phyloP scores from a whole-genome alignment of 2,888 invertebrate genomes.

The Lasioglossum morio region DNA sequence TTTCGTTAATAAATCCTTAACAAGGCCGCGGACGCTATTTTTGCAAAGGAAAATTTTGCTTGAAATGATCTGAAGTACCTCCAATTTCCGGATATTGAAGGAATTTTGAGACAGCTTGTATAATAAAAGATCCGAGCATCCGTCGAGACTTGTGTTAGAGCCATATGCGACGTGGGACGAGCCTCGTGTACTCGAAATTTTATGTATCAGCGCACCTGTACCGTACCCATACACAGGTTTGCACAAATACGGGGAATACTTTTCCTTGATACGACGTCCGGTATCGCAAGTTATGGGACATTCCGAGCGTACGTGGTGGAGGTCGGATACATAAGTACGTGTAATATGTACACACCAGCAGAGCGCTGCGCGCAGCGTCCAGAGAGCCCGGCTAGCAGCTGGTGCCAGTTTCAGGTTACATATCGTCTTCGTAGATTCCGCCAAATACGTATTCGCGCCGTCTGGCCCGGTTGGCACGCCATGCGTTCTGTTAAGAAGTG shows the following conservation, averaged over 20 bases:
- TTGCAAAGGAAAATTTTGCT: too few relatives aligned
- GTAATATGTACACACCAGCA: conserved; percentile 53
- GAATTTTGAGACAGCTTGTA: background rate
- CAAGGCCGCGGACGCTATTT: too few relatives aligned
- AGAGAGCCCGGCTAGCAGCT: conserved; percentile 71
- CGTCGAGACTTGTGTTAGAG: background rate
- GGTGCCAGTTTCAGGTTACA: conserved; percentile 81
- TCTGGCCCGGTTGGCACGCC: conserved; percentile 82
- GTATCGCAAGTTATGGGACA: conserved; percentile 57
- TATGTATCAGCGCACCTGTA: conserved; percentile 41
- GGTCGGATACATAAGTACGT: conserved; percentile 44
- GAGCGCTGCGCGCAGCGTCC: conserved; percentile 12
- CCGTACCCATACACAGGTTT: background rate
- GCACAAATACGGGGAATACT: conserved; percentile 46
- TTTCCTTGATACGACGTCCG: conserved; percentile 39
- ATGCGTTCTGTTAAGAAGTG: conserved; percentile 84
- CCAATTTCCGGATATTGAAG: too few relatives aligned
- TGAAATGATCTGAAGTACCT: too few relatives aligned
- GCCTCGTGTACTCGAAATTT: conserved; percentile 46
- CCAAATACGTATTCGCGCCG: conserved; percentile 79
- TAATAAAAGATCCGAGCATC: background rate
- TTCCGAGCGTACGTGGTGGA: conserved; percentile 41
- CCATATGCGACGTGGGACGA: background rate
- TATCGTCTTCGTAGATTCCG: conserved; percentile 80
- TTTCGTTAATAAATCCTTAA: too few relatives aligned